Evolutionary conservation across 2,888 invertebrate species (phyloP).

Genomic region (Sinohyriopsis cumingii): DNA sequence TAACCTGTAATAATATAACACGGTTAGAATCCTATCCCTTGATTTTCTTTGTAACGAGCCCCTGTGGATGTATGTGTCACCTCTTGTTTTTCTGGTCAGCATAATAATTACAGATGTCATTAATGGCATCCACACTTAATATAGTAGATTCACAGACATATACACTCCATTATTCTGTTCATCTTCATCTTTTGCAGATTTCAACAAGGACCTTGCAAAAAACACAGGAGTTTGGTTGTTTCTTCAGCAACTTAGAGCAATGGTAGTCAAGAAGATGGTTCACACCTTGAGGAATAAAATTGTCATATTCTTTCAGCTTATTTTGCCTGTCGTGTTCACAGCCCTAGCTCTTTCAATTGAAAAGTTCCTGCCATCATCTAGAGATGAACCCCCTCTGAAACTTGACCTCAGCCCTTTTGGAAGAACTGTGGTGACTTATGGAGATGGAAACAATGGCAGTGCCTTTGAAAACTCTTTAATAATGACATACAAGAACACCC

Average conservation of each 20-base stretch:
- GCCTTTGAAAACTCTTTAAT: not conserved
- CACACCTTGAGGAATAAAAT: constrained; percentile 80
- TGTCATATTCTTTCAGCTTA: constrained; percentile 73
- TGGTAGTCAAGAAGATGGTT: constrained; percentile 79
- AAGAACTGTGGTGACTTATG: not conserved
- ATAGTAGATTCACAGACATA: no score
- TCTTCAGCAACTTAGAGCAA: constrained; percentile 78
- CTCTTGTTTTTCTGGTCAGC: no score
- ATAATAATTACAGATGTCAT: no score
- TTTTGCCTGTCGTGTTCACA: constrained; percentile 80
- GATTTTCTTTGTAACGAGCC: no score
- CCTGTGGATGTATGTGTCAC: no score
- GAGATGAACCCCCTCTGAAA: constrained; percentile 75
- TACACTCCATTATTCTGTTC: not conserved
- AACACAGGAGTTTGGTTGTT: constrained; percentile 69
- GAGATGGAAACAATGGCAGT: not conserved
- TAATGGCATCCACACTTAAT: no score
- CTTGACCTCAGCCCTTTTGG: constrained; percentile 73
- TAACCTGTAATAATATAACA: no score
- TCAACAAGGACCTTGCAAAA: constrained; percentile 43
- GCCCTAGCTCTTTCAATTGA: constrained; percentile 78
- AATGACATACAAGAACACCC: not conserved
- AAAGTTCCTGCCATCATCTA: constrained; percentile 69
- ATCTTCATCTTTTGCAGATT: constrained; percentile 23
- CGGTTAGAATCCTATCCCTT: no score